phyloP scores from a whole-genome alignment of 2,113 vertebrate species.

The Triplophysa rosa region DNA sequence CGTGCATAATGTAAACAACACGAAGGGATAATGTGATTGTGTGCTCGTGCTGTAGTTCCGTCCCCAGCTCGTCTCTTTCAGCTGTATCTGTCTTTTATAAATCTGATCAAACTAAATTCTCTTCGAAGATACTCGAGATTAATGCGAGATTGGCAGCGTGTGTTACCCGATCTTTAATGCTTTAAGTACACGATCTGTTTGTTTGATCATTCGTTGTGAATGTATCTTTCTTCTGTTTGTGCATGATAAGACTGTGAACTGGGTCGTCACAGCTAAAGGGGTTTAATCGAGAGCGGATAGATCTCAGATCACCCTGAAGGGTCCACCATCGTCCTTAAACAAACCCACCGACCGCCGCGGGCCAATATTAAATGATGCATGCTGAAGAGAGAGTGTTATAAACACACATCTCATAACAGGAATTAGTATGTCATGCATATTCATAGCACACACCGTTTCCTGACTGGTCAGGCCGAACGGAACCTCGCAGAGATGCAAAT shows the following conservation, averaged over 20 bases:
- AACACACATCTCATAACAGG: conserved; percentile 6
- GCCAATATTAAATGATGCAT: not conserved
- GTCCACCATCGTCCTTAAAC: not conserved
- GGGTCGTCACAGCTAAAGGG: not conserved
- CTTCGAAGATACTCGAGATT: no score
- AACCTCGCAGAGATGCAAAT: not conserved
- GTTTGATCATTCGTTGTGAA: not conserved
- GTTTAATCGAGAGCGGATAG: not conserved
- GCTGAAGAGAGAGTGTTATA: not conserved
- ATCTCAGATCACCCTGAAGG: not conserved
- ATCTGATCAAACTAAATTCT: no score
- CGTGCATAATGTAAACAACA: no score
- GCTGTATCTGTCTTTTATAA: no score
- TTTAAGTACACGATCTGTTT: no score
- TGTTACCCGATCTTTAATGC: no score
- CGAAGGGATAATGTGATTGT: no score
- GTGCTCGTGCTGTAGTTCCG: no score
- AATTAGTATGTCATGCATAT: conserved; percentile 26
- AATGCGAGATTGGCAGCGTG: no score
- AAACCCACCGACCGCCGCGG: not conserved
- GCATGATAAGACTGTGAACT: not conserved
- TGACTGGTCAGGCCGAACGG: not conserved
- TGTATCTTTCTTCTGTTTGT: not conserved
- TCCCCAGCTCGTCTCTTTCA: no score
- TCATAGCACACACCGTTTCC: not conserved